These are phyloP conservation scores for Rhynchotus rufescens DNA, from an alignment of 2,797 vertebrate species.

Conservation along the genomic window DNA sequence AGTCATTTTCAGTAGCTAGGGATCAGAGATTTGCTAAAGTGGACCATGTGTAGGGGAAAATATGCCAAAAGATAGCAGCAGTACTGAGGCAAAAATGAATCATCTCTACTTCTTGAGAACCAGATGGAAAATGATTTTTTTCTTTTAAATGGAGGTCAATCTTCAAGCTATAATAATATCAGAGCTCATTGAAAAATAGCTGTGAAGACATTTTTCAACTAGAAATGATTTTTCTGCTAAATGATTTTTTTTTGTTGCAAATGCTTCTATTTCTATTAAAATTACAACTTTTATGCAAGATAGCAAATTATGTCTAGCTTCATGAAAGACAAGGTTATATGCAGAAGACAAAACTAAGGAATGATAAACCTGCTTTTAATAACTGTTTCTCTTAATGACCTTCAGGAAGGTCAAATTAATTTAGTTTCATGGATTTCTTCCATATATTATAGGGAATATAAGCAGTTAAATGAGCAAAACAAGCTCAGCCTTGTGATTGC, in stretches of 20 bases:
- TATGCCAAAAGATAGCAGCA: slow-evolving; percentile 54
- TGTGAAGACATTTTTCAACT: neutral
- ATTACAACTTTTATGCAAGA: neutral
- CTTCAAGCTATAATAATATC: slow-evolving; percentile 7
- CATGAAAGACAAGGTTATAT: neutral
- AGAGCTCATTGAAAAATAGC: neutral
- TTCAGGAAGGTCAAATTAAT: neutral
- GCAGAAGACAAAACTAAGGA: neutral
- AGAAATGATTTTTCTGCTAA: neutral
- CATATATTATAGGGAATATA: neutral
- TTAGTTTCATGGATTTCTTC: neutral
- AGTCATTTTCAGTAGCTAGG: neutral
- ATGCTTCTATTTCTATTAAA: neutral
- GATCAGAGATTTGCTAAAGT: slow-evolving; percentile 33
- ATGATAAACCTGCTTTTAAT: neutral
- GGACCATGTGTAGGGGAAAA: neutral
- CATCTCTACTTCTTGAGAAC: slow-evolving; percentile 28
- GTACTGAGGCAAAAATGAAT: slow-evolving; percentile 49
- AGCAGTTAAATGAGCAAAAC: neutral
- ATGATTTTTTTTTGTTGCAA: neutral
- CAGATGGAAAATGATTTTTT: slow-evolving; percentile 23
- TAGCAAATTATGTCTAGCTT: neutral
- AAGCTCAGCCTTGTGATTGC: neutral
- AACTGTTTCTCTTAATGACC: neutral
- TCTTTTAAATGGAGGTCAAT: slow-evolving; percentile 19